Percentiles rank a stretch among this genome's conserved stretches.
phyloP scores from a whole-genome alignment of 2,888 invertebrate species.

The Stictocephala bisonia region DNA sequence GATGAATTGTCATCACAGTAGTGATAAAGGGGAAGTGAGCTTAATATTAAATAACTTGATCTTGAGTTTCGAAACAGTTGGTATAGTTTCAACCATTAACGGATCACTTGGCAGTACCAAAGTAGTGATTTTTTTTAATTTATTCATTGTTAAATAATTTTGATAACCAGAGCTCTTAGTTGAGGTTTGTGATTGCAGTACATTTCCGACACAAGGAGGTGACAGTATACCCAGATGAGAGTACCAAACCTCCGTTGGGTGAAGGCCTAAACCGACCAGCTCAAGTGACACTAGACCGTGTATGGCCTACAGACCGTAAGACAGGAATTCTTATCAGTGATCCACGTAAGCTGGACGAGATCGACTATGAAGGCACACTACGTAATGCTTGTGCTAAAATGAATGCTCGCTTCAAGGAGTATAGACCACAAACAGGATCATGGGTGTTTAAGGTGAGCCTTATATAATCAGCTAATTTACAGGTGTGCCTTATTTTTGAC shows the following conservation, averaged over 20 bases:
- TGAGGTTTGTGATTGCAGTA: constrained; percentile 68
- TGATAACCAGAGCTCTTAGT: too few relatives aligned
- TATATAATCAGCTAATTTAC: too few relatives aligned
- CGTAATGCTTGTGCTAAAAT: constrained; percentile 87
- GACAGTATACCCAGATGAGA: constrained; percentile 92
- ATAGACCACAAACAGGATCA: constrained; percentile 93
- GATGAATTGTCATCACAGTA: too few relatives aligned
- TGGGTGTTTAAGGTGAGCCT: constrained; percentile 92
- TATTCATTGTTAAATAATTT: neutral
- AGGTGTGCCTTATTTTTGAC: too few relatives aligned
- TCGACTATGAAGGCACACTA: constrained; percentile 89
- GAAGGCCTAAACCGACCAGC: constrained; percentile 90
- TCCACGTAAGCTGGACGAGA: constrained; percentile 77
- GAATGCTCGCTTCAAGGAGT: constrained; percentile 92
- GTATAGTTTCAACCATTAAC: too few relatives aligned
- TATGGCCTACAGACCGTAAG: constrained; percentile 93
- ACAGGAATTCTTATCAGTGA: constrained; percentile 83
- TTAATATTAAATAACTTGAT: too few relatives aligned
- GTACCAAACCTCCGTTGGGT: constrained; percentile 88
- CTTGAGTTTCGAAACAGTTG: too few relatives aligned
- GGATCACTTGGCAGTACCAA: too few relatives aligned
- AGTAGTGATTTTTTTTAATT: neutral
- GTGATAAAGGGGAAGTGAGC: too few relatives aligned
- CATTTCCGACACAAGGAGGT: constrained; percentile 95
- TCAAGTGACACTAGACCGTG: constrained; percentile 90